Evolutionary conservation across 2,797 vertebrate genomes (phyloP).

Genomic region (Falco rusticolus): DNA sequence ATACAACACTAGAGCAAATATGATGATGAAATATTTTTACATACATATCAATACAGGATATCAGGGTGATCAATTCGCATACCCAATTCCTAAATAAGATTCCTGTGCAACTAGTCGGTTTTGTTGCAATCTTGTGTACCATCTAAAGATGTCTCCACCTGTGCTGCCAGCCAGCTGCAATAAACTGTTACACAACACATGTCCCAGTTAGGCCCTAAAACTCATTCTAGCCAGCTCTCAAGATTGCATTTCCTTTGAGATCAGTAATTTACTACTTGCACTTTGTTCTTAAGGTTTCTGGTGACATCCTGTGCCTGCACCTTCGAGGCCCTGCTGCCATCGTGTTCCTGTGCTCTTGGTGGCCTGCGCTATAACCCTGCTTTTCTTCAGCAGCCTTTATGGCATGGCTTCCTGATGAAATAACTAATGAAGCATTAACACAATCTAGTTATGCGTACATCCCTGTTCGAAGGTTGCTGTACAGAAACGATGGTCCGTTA

Average conservation of each 20-base stretch:
- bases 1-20: not conserved
- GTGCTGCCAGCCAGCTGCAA: conserved; percentile 36
- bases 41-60: not conserved
- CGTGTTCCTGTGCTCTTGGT: not conserved
- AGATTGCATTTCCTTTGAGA: not conserved
- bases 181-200: conserved; percentile 2
- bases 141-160: conserved; percentile 35
- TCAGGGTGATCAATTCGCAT: not conserved
- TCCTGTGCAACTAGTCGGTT: conserved; percentile 22
- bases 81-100: conserved; percentile 8
- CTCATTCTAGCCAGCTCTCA: conserved; percentile 1
- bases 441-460: not conserved
- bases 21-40: not conserved
- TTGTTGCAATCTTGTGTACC: conserved; percentile 34
- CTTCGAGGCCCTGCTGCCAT: not conserved
- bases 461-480: not conserved
- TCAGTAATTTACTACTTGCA: not conserved
- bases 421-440: not conserved
- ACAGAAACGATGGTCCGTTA: not conserved
- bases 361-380: not conserved
- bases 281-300: not conserved
- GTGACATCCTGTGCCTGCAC: not conserved
- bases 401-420: not conserved
- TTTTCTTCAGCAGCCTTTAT: not conserved
- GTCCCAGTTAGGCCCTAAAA: conserved; percentile 25